A percentile compares a stretch with the other conserved stretches of the same genome.
These are phyloP conservation scores for Chionoecetes opilio DNA, from an alignment of 1,140 invertebrate genomes.

Conservation along the genomic window DNA sequence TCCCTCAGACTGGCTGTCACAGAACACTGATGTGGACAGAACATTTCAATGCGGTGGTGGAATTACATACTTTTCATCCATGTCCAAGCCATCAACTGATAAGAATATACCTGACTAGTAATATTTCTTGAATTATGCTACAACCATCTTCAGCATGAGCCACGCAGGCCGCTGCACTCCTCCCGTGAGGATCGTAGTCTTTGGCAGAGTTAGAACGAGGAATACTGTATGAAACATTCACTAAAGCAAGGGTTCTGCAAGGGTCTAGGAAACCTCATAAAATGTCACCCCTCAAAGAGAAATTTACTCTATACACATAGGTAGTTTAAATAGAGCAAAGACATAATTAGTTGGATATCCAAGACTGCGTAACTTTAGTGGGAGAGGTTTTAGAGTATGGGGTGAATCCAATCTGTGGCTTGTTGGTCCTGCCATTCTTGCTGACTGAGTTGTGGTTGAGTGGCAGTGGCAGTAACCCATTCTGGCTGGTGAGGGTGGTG, in stretches of 20 bases:
- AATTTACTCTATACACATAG: constrained; percentile 50
- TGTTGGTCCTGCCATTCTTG: constrained; percentile 71
- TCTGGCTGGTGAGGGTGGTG: constrained; percentile 66
- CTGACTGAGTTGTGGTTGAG: constrained; percentile 68
- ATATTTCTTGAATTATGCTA: constrained; percentile 75
- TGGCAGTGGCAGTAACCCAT: constrained; percentile 67
- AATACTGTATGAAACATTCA: constrained; percentile 64
- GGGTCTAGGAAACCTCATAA: constrained; percentile 58
- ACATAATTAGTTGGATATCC: constrained; percentile 74
- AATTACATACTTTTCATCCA: neutral
- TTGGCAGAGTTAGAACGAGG: constrained; percentile 77
- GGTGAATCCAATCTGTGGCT: constrained; percentile 72
- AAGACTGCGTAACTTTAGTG: constrained; percentile 75
- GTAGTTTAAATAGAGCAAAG: constrained; percentile 59
- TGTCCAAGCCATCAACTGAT: constrained; percentile 59
- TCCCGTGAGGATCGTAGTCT: constrained; percentile 60
- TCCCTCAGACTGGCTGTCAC: neutral
- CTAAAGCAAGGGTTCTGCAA: constrained; percentile 61
- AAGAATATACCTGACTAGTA: constrained; percentile 76
- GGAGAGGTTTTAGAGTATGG: constrained; percentile 76
- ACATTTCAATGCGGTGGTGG: neutral
- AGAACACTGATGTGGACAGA: neutral
- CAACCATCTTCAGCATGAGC: constrained; percentile 71
- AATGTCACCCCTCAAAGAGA: constrained; percentile 25
- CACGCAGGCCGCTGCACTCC: constrained; percentile 51